Conservation (phyloP, 2,888 invertebrate genomes). For the Drosophila parthenogenetica region DNA sequence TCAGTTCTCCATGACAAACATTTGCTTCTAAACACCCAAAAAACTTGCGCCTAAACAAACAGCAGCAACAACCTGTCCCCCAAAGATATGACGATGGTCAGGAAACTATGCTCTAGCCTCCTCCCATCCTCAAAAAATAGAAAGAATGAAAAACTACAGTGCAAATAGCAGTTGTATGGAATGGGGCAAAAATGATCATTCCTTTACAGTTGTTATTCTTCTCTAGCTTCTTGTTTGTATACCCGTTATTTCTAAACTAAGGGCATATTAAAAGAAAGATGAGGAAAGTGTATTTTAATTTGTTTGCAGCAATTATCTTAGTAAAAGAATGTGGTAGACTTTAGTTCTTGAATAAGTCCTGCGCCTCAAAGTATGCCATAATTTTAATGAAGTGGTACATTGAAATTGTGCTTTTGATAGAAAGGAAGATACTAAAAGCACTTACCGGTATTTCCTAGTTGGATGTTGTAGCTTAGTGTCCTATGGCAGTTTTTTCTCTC, state of each 20-base stretch:
- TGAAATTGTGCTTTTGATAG: too few species aligned
- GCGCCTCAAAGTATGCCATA: too few species aligned
- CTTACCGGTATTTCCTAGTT: too few species aligned
- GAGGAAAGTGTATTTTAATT: too few species aligned
- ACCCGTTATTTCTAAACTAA: not conserved
- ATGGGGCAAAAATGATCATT: constrained; percentile 45
- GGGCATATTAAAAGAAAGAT: not conserved
- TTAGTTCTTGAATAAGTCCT: too few species aligned
- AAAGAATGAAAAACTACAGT: not conserved
- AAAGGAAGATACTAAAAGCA: too few species aligned
- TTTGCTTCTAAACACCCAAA: constrained; percentile 57
- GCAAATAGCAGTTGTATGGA: constrained; percentile 40
- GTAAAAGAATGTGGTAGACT: too few species aligned
- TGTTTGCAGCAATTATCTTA: too few species aligned
- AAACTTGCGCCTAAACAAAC: constrained; percentile 43
- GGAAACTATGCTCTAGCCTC: not conserved
- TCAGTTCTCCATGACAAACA: constrained; percentile 55
- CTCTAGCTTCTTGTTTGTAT: not conserved
- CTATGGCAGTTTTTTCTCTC: not conserved
- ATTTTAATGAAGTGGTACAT: too few species aligned
- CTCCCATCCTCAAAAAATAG: constrained; percentile 6
- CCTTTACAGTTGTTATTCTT: constrained; percentile 30
- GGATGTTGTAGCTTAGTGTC: not conserved
- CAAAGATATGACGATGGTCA: constrained; percentile 45
- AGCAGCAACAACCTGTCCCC: constrained; percentile 32